These are phyloP conservation scores for Tetragonisca angustula DNA, from an alignment of 2,888 invertebrate species.

Conservation along the genomic window DNA sequence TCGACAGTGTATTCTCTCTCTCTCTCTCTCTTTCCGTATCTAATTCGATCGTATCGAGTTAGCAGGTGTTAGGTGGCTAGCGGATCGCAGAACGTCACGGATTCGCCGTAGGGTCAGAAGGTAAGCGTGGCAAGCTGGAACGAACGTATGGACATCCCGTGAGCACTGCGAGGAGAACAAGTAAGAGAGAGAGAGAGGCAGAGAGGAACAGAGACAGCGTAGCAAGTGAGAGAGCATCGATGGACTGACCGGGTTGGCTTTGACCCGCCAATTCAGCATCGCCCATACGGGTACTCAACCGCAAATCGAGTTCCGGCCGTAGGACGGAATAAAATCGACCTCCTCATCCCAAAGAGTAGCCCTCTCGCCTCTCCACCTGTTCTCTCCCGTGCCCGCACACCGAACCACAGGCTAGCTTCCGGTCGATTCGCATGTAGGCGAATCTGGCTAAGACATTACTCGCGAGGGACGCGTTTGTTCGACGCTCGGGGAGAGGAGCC, in stretches of 20 bases:
- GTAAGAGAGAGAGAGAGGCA: neutral
- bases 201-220: slow-evolving; percentile 39
- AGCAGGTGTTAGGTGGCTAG: slow-evolving; percentile 25
- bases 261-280: slow-evolving; percentile 81
- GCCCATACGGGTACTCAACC: slow-evolving; percentile 80
- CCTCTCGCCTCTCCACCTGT: slow-evolving; percentile 23
- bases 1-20: neutral
- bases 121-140: slow-evolving; percentile 28
- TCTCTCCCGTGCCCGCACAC: slow-evolving; percentile 12
- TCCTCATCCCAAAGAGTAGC: neutral
- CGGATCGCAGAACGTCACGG: neutral
- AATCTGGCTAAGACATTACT: slow-evolving; percentile 74
- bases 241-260: slow-evolving; percentile 63
- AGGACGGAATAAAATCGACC: slow-evolving; percentile 80
- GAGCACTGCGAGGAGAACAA: slow-evolving; percentile 37
- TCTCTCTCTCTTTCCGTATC: neutral
- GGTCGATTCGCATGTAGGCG: slow-evolving; percentile 71
- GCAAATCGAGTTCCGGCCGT: slow-evolving; percentile 81
- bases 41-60: slow-evolving; percentile 40
- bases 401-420: slow-evolving; percentile 58
- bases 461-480: slow-evolving; percentile 77
- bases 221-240: slow-evolving; percentile 59
- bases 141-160: slow-evolving; percentile 40
- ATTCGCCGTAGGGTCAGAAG: slow-evolving; percentile 31
- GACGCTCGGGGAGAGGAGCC: slow-evolving; percentile 36